A percentile compares a stretch with the other conserved stretches of the same genome.
Conservation (phyloP, 2,113 vertebrate genomes). For the Nematolebias whitei region DNA sequence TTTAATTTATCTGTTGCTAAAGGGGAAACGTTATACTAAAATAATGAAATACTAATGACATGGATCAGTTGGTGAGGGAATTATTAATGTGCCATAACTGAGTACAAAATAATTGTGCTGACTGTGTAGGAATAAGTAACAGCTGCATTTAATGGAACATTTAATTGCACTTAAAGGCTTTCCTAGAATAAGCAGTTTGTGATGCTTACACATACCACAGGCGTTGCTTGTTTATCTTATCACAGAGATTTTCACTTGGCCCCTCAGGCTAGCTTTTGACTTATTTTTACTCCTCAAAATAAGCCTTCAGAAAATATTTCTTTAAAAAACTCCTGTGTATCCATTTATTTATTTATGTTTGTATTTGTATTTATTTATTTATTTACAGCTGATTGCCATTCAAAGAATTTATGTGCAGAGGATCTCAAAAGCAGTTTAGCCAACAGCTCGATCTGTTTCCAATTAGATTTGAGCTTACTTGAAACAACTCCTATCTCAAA, state of each 20-base stretch:
- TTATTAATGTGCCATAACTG: constrained; percentile 74
- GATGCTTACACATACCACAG: constrained; percentile 38
- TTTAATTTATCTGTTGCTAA: constrained; percentile 10
- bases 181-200: constrained; percentile 66
- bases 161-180: constrained; percentile 73
- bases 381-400: no score
- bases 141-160: constrained; percentile 77
- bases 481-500: no score
- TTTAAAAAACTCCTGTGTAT: not conserved
- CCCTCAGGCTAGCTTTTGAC: constrained; percentile 20
- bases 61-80: constrained; percentile 27
- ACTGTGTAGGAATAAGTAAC: constrained; percentile 69
- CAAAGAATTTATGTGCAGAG: no score
- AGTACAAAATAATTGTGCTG: constrained; percentile 71
- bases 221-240: constrained; percentile 61
- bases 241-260: constrained; percentile 21
- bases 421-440: no score
- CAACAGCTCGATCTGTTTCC: no score
- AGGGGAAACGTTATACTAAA: constrained; percentile 10
- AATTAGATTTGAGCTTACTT: no score
- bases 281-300: constrained; percentile 23
- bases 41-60: constrained; percentile 51
- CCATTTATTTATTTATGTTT: not conserved
- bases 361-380: not conserved
- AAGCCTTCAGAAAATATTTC: constrained; percentile 3